phyloP scores from a whole-genome alignment of 37 sponge, comb jelly and placozoan species.

The Chondrilla cf. caribensis region DNA sequence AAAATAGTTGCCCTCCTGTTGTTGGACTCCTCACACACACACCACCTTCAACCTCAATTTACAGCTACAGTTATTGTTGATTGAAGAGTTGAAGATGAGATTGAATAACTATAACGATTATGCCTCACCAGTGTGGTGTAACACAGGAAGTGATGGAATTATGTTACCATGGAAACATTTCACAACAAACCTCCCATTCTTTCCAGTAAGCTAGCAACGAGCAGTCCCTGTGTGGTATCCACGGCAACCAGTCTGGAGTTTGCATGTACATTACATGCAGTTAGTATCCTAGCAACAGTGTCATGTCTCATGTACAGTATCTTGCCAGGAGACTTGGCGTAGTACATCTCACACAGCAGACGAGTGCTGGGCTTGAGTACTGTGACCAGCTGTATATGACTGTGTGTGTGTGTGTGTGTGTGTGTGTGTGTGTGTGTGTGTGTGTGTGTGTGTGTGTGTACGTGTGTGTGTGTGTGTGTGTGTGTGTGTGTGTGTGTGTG shows the following conservation, averaged over 20 bases:
- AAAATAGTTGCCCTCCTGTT: too few species aligned
- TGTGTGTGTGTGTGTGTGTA: not conserved
- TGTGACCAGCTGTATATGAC: conserved; percentile 55
- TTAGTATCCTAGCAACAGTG: conserved; percentile 73
- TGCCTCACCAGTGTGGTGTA: too few species aligned
- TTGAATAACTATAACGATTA: too few species aligned
- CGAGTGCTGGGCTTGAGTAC: conserved; percentile 39
- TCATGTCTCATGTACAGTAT: conserved; percentile 66
- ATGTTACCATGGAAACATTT: not conserved
- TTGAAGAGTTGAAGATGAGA: too few species aligned
- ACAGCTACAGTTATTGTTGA: too few species aligned
- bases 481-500: not conserved
- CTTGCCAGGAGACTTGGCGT: conserved; percentile 37
- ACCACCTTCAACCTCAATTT: too few species aligned
- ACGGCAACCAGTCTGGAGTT: conserved; percentile 64
- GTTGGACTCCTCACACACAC: too few species aligned
- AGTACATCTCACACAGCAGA: conserved; percentile 42
- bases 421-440: not conserved
- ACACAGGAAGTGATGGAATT: not conserved
- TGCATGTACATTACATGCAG: conserved; percentile 65
- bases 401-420: conserved; percentile 3
- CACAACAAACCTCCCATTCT: conserved; percentile 1
- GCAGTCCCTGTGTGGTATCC: conserved; percentile 77
- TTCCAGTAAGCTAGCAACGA: conserved; percentile 4
- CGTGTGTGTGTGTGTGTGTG: not conserved